phyloP scores from a whole-genome alignment of 2,797 vertebrate genomes.

The Myiotriccus ornatus region DNA sequence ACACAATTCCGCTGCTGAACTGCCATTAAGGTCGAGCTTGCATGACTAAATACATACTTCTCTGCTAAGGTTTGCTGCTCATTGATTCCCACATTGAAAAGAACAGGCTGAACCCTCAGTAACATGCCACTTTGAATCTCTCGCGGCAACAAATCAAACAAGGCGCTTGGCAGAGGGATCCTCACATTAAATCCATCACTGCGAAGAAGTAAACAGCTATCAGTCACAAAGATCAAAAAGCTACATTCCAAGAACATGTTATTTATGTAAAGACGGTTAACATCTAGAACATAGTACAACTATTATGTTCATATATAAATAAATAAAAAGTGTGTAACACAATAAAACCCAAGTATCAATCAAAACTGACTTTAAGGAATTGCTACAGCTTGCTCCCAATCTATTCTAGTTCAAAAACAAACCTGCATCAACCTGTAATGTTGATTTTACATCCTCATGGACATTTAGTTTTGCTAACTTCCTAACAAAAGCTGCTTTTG shows the following conservation, averaged over 20 bases:
- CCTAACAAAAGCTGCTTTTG: not conserved
- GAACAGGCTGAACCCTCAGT: conserved; percentile 93
- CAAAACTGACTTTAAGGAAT: not conserved
- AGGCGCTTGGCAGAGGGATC: conserved; percentile 87
- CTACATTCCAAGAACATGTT: not conserved
- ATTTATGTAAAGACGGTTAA: not conserved
- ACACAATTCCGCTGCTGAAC: not conserved
- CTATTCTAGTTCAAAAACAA: not conserved
- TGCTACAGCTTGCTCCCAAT: not conserved
- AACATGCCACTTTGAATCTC: conserved; percentile 99
- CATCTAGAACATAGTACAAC: not conserved
- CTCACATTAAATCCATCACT: conserved; percentile 95
- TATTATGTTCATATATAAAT: not conserved
- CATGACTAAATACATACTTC: conserved; percentile 80
- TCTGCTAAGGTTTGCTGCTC: conserved; percentile 98
- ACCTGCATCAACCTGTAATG: not conserved
- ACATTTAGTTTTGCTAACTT: not conserved
- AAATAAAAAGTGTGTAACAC: not conserved
- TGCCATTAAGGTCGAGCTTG: not conserved
- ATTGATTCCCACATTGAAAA: conserved; percentile 98
- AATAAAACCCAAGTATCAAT: not conserved
- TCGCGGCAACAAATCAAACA: conserved; percentile 91
- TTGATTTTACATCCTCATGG: not conserved
- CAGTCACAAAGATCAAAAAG: not conserved
- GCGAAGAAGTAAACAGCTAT: not conserved